Evolutionary conservation across 2,113 vertebrate species (phyloP), one percentile per base, ranked within the genome.

Genomic region (Sprattus sprattus): DNA sequence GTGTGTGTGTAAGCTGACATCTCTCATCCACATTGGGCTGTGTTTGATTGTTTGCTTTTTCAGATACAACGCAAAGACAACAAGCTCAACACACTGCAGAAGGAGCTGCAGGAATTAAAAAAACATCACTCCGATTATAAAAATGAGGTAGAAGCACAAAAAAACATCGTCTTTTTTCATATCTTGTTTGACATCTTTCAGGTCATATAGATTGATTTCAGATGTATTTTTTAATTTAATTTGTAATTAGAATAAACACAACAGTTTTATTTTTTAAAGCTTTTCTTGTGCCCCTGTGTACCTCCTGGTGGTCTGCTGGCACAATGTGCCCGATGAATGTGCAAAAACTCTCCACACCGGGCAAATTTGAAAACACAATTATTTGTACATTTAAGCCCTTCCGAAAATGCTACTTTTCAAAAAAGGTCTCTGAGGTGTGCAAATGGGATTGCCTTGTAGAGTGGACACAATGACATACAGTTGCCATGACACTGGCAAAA

Each of bases 11-110:
- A 18, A n/a, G 28, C 32, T 39, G 71, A 78, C 71, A 78, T 78
- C 28, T 13, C 71, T 39, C 32, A 39, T 78, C 4, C 28, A 78
- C 32, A 39, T 39, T 32, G 64, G n/a, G 64, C 25, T 71, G 25
- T 15, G 50, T 44, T 60, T 47, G 81, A 87, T 20, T 44, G 81
- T 88, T 20, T 44, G 81, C n/a, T 90, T 88, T 90, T 88, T 25
- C 52, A 92, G 93, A 94, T 96, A 39, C 88, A 91, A 75, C 88
- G 86, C 50, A 92, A 92, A 91, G 89, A 88, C 91, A 90, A 80
- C 9, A 92, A 94, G 90, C 82, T 91, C 75, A 52, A 84, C 78
- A 86, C 85, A n/a, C 86, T 94, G 88, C 81, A 90, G 78, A 88
- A 91, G 71, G 88, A 93, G 83, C 86, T 94, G 4, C 16, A 90